phyloP scores from a whole-genome alignment of 2,888 invertebrate genomes.

The Alviniconcha strummeri region DNA sequence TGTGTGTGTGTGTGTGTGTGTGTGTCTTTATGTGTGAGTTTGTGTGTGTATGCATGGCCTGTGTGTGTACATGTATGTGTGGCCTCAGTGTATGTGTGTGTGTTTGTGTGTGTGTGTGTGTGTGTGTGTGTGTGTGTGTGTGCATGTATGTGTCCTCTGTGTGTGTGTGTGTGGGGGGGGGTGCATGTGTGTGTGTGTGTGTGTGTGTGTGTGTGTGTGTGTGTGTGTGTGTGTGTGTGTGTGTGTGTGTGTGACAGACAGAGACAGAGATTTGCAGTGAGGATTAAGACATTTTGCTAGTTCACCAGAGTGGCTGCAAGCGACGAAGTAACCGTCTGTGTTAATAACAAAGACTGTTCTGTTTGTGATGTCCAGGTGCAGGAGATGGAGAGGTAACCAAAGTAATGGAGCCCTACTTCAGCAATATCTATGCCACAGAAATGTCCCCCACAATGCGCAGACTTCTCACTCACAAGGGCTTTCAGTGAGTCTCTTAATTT shows the following conservation, averaged over 20 bases:
- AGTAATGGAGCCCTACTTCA: conserved; percentile 84
- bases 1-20: background rate
- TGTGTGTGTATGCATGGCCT: too few species aligned
- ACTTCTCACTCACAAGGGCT: conserved; percentile 85
- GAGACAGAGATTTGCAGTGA: too few species aligned
- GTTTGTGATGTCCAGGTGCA: conserved; percentile 85
- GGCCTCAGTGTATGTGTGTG: background rate
- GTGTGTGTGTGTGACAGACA: too few species aligned
- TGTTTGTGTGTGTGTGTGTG: background rate
- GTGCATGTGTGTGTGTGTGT: background rate
- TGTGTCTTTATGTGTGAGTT: background rate
- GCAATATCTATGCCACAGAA: conserved; percentile 89
- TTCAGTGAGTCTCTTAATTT: conserved; percentile 78
- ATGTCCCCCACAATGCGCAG: conserved; percentile 92
- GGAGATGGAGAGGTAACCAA: conserved; percentile 96
- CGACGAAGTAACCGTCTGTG: too few species aligned
- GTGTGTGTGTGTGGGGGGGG: background rate
- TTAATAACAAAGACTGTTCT: too few species aligned
- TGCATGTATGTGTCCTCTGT: background rate
- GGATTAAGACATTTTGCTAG: too few species aligned
- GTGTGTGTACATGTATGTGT: background rate
- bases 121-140: background rate
- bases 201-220: background rate
- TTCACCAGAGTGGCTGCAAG: too few species aligned
- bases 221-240: background rate